Percentiles rank a stretch among this genome's conserved stretches.
These are phyloP conservation scores for Spialia ferax DNA, from an alignment of 2,888 invertebrate species.

Conservation along the genomic window DNA sequence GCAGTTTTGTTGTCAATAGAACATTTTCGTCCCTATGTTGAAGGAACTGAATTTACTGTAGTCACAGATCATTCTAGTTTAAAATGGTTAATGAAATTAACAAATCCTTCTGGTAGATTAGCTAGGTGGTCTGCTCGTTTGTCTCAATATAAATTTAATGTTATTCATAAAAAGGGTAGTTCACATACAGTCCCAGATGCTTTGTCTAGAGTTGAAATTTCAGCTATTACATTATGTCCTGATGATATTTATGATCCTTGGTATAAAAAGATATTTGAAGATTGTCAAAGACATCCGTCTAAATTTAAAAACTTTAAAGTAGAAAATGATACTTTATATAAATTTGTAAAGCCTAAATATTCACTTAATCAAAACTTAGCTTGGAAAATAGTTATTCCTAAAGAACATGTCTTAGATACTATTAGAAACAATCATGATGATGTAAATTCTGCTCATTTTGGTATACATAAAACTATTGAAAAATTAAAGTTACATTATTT, in stretches of 20 bases:
- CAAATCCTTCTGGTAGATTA: slow-evolving; percentile 30
- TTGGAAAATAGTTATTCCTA: slow-evolving; percentile 16
- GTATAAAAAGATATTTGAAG: slow-evolving; percentile 7
- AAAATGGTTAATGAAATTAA: slow-evolving; percentile 25
- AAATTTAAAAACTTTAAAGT: background rate
- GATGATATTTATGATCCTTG: background rate
- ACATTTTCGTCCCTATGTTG: slow-evolving; percentile 20
- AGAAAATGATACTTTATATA: slow-evolving; percentile 7
- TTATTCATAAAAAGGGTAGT: slow-evolving; percentile 27
- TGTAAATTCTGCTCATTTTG: slow-evolving; percentile 14
- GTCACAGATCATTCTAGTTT: slow-evolving; percentile 21
- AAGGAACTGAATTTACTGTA: slow-evolving; percentile 8
- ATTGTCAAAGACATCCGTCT: slow-evolving; percentile 10
- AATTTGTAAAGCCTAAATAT: slow-evolving; percentile 12
- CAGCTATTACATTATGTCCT: background rate
- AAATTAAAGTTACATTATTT: slow-evolving; percentile 8
- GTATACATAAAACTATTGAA: slow-evolving; percentile 14
- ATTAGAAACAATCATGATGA: slow-evolving; percentile 18
- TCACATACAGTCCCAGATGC: slow-evolving; percentile 24
- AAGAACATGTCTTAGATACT: slow-evolving; percentile 20
- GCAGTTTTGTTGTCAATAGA: slow-evolving; percentile 15
- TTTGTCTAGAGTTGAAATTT: slow-evolving; percentile 23
- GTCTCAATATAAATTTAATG: slow-evolving; percentile 16
- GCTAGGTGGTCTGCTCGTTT: slow-evolving; percentile 27
- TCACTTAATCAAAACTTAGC: slow-evolving; percentile 6